Evolutionary conservation across 2,113 vertebrate genomes (phyloP).

Genomic region (Neotragus pygmaeus): DNA sequence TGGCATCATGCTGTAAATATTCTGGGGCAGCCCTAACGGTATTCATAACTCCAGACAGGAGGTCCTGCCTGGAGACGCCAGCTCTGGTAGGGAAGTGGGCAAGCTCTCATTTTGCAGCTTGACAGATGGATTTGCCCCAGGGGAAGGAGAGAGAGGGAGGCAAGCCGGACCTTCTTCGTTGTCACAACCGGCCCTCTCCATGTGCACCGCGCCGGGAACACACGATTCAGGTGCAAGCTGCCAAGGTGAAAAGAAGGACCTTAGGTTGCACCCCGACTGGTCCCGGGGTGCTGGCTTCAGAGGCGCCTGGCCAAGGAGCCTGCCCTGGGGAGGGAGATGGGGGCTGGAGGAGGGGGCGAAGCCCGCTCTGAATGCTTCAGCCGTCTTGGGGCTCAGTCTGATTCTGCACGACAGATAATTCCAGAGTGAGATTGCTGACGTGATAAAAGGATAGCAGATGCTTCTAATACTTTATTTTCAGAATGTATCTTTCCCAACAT

Average conservation of each 20-base stretch:
- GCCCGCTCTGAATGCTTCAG: conserved; percentile 41
- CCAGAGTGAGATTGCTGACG: conserved; percentile 50
- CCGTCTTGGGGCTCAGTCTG: conserved; percentile 44
- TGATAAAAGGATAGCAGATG: conserved; percentile 63
- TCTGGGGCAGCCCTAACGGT: conserved; percentile 37
- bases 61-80: conserved; percentile 31
- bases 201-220: not conserved
- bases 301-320: not conserved
- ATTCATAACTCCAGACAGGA: conserved; percentile 23
- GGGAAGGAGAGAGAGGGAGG: conserved; percentile 56
- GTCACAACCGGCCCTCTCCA: conserved; percentile 34
- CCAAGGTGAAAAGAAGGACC: conserved; percentile 62
- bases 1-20: not conserved
- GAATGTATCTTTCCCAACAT: not conserved
- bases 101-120: conserved; percentile 55
- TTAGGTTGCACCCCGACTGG: not conserved
- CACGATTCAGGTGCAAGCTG: conserved; percentile 44
- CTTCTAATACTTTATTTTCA: conserved; percentile 55
- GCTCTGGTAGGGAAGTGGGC: conserved; percentile 46
- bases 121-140: conserved; percentile 66
- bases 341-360: not conserved
- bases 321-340: not conserved
- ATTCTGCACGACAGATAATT: conserved; percentile 49
- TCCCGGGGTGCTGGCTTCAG: not conserved
- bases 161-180: conserved; percentile 46